Conservation (phyloP, 2,113 vertebrate species). For the Peromyscus maniculatus region DNA sequence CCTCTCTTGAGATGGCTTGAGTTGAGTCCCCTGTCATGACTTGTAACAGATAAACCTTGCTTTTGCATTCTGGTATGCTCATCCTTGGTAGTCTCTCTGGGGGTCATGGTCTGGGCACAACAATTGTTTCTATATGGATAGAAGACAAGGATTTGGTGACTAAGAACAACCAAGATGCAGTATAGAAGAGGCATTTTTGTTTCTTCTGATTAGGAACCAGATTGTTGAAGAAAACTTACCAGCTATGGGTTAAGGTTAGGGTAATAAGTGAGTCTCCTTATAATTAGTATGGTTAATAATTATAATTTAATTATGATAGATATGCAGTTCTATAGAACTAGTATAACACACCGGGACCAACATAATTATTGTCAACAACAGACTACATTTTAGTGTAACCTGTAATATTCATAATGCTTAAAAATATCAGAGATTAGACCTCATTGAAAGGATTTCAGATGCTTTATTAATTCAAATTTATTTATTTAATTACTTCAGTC, state of each 20-base stretch:
- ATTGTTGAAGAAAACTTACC: not conserved
- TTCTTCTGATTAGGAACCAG: not conserved
- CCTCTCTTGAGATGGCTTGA: no score
- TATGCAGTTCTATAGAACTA: slow-evolving; percentile 5
- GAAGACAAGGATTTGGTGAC: not conserved
- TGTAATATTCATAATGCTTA: slow-evolving; percentile 32
- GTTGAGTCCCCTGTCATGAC: no score
- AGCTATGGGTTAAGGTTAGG: not conserved
- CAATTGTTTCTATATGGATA: not conserved
- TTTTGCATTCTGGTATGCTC: no score
- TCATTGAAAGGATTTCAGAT: slow-evolving; percentile 36
- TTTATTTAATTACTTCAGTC: slow-evolving; percentile 37
- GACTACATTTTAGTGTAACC: slow-evolving; percentile 42
- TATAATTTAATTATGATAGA: slow-evolving; percentile 30
- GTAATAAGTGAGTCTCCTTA: not conserved
- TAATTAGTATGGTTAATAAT: slow-evolving; percentile 22
- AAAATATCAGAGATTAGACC: not conserved
- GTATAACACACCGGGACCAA: not conserved
- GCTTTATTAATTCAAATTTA: slow-evolving; percentile 41
- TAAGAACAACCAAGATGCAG: not conserved
- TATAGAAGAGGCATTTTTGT: not conserved
- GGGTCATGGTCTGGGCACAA: no score
- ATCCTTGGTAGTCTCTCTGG: no score
- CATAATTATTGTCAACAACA: not conserved
- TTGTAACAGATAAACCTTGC: no score